phyloP scores from a whole-genome alignment of 2,797 vertebrate species.

The Pogonophryne albipinna region DNA sequence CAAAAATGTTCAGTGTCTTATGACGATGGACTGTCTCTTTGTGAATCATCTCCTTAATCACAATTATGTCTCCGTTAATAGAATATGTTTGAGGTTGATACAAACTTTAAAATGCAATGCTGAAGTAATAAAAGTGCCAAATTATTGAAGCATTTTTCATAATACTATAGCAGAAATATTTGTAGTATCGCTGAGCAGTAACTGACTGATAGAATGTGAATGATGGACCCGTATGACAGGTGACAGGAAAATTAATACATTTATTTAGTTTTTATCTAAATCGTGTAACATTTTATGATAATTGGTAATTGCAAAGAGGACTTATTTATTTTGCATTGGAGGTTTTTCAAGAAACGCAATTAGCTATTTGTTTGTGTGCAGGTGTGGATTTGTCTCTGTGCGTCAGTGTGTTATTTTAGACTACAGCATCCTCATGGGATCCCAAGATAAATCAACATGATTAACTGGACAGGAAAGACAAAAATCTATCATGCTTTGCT shows the following conservation, averaged over 20 bases:
- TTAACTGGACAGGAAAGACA: background rate
- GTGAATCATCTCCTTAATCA: background rate
- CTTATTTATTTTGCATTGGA: conserved; percentile 4
- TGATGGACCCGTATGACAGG: conserved; percentile 27
- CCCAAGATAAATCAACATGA: conserved; percentile 1
- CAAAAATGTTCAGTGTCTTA: background rate
- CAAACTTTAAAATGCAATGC: conserved; percentile 14
- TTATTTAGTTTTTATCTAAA: conserved; percentile 35
- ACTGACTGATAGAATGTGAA: conserved; percentile 47
- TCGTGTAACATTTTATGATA: conserved; percentile 21
- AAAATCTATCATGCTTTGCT: background rate
- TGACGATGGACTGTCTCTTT: background rate
- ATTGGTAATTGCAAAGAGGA: conserved; percentile 34
- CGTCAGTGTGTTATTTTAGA: conserved; percentile 11
- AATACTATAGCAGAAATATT: conserved; percentile 29
- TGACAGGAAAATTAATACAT: conserved; percentile 39
- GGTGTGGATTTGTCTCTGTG: conserved; percentile 1
- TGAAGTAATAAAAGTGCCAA: conserved; percentile 6
- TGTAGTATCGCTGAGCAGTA: conserved; percentile 38
- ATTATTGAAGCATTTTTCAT: conserved; percentile 46
- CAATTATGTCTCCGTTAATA: conserved; percentile 11
- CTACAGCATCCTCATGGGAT: background rate
- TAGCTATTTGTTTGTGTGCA: conserved; percentile 15
- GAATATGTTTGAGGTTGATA: conserved; percentile 2
- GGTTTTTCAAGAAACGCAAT: background rate